Base-by-base conservation (phyloP, 2,888 invertebrate species). In the Drosophila flavopinicola region DNA sequence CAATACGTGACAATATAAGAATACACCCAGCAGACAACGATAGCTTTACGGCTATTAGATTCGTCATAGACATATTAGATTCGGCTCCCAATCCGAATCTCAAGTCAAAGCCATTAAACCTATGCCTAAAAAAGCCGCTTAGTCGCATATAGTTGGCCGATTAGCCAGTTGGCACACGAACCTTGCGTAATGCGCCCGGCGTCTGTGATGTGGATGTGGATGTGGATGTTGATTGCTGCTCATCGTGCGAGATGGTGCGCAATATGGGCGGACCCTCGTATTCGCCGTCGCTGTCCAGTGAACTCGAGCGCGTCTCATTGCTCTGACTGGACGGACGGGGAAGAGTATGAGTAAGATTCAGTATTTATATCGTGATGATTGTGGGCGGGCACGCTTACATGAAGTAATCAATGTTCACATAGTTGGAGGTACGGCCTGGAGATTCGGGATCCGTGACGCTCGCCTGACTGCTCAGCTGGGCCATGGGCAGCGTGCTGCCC, bases 381-480 rank as follows among this genome's bases (percentile, higher is more conserved):
- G 10, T 15, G 10, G 10, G 10, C 2, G 17, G 2, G n/a, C 15
- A 37, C 44, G 7, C 94, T 92, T 90, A 96, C 91, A 97, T 94
- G 86, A 97, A 97, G 91, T 96, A 97, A 91, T 97, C 97, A 92
- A 97, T 97, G 91, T 97, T 97, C 91, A 97, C 97, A 92, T 97
- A 97, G 92, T 97, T 97, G 69, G 96, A 95, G 74, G 95, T 94
- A 83, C 93, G 93, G 84, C 95, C 94, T 51, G 96, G 96, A 29
- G 95, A 95, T 91, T 96, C 95, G 20, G 95, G 95, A 71, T 94
- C 94, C 73, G 92, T 92, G 33, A 90, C 91, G 71, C 90, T 91
- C 49, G 90, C 89, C 78, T 92, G 91, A 66, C 91, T 90, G 72
- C 87, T 90, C 66, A 92, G 91, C 42, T 90, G 90, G 53, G 88